Percentiles rank a stretch among this genome's conserved stretches.
These are phyloP conservation scores for Rhadinocentrus ornatus DNA, from an alignment of 2,797 vertebrate species.

Conservation along the genomic window DNA sequence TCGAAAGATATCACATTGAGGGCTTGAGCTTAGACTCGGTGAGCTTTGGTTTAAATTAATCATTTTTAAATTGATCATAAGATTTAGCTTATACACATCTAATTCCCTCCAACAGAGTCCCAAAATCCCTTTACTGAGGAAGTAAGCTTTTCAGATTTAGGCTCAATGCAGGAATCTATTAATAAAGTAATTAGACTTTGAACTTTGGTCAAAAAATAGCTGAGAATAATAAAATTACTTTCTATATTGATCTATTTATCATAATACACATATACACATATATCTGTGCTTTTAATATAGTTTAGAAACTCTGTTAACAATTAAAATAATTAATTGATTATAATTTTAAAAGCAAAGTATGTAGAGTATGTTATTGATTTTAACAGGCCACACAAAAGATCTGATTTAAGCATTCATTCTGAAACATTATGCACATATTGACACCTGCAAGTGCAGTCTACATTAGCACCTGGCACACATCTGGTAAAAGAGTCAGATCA, in stretches of 20 bases:
- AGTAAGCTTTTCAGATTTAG: neutral
- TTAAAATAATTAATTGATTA: neutral
- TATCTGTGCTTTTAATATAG: neutral
- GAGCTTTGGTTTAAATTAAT: neutral
- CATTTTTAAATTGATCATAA: slow-evolving; percentile 2
- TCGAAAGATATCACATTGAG: neutral
- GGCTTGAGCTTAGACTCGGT: neutral
- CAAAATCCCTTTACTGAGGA: neutral
- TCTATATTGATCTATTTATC: slow-evolving; percentile 13
- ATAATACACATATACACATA: neutral
- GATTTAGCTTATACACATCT: neutral
- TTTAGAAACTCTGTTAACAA: neutral
- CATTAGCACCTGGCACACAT: slow-evolving; percentile 1
- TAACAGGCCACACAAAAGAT: neutral
- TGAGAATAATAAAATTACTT: slow-evolving; percentile 7
- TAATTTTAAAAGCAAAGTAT: neutral
- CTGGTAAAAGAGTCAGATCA: neutral
- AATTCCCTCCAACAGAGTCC: neutral
- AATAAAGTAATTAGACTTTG: neutral
- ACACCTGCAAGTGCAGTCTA: slow-evolving; percentile 2
- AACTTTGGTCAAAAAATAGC: neutral
- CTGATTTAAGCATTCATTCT: neutral
- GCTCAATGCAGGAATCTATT: slow-evolving; percentile 1
- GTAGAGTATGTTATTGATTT: neutral
- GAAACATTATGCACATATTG: neutral